Evolutionary conservation across 1,140 invertebrate genomes (phyloP).

Genomic region (Archegozetes longisetosus): DNA sequence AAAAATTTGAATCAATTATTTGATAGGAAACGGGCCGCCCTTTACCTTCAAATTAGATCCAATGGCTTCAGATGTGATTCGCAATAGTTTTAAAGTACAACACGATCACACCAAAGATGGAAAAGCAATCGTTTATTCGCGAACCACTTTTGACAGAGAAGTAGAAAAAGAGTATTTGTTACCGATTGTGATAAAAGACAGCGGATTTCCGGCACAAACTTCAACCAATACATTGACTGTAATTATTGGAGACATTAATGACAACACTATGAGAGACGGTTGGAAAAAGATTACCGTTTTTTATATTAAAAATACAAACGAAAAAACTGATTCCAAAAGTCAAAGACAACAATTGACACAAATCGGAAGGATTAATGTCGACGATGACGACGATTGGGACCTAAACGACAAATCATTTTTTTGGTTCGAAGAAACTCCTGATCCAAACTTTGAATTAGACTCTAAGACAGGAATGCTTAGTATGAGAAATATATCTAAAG

Average conservation of each 20-base stretch:
- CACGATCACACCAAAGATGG: constrained; percentile 56
- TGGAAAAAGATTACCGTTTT: constrained; percentile 92
- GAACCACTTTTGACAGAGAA: constrained; percentile 81
- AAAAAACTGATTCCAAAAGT: no score
- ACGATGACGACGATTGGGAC: constrained; percentile 95
- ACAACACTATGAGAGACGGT: constrained; percentile 91
- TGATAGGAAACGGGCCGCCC: constrained; percentile 65
- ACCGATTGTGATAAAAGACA: constrained; percentile 79
- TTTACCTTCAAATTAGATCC: constrained; percentile 84
- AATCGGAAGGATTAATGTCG: constrained; percentile 85
- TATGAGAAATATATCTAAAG: constrained; percentile 73
- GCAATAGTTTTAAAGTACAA: constrained; percentile 73
- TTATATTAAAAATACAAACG: constrained; percentile 73
- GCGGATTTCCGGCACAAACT: constrained; percentile 78
- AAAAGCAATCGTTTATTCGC: constrained; percentile 77
- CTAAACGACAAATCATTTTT: constrained; percentile 90
- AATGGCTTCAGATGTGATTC: constrained; percentile 74
- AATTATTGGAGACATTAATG: constrained; percentile 83
- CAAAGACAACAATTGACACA: not conserved
- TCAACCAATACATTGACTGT: constrained; percentile 85
- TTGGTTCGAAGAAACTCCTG: constrained; percentile 54
- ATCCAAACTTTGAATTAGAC: constrained; percentile 63
- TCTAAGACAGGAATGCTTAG: constrained; percentile 84
- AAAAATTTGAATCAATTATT: not conserved
- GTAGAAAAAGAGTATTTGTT: constrained; percentile 85